Evolutionary conservation across 2,113 vertebrate species (phyloP), one percentile per base, ranked within the genome.

Genomic region (Podiceps cristatus): DNA sequence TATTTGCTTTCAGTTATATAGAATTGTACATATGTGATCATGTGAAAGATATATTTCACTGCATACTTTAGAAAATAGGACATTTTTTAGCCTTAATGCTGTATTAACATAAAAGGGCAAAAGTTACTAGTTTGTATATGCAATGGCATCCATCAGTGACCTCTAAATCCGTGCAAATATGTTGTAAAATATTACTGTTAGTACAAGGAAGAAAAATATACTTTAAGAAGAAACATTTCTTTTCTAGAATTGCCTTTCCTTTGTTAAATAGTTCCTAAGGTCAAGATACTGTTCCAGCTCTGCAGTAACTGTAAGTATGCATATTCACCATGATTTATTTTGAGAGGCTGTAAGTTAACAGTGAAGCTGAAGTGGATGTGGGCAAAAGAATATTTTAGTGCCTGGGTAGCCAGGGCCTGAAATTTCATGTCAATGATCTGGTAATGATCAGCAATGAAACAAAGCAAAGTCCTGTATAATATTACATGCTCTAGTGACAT

Each of bases 1-100:
- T 25, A 96, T 96, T 94, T 96, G 9, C 50, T 90, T 94, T 92
- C 22, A 74, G 35, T 88, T 88, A n/a, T 45, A 44, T 44, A 67
- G 59, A 76, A 78, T 59, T 74, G 33, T 84, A 80, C 23, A 53
- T 90, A 63, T 55, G 49, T 79, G 60, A 88, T 63, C 49, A 81
- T 84, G 50, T 59, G 77, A 56, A 33, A 64, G 37, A 83, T 7
- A 67, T 45, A 88, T 73, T 93, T 29, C n/a, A 79, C 33, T 60
- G 44, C 29, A 52, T 29, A 56, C 23, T 35, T 50, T 19, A 80
- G 28, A 7, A 91, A 91, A 90, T 18, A 67, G 44, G 31, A 28
- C 1, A 63, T 10, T 50, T 75, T 81, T 95, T 75, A 69, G 11
- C 59, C n/a, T 76, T 84, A 88, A 66, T 42, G 25, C 19, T 72